These are phyloP conservation scores for Pseudonaja textilis DNA, from an alignment of 2,113 vertebrate genomes.

Conservation along the genomic window DNA sequence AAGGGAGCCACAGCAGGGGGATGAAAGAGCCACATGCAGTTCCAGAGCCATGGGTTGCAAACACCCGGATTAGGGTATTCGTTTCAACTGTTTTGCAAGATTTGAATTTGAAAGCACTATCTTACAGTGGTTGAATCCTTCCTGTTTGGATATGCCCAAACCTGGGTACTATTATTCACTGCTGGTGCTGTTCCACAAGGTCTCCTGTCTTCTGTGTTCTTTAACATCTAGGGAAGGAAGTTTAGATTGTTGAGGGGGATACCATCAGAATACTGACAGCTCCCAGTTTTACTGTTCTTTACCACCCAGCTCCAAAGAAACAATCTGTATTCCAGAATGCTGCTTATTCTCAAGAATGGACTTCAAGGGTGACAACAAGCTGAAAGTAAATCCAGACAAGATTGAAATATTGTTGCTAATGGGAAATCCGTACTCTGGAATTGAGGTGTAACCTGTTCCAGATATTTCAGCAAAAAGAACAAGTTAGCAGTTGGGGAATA, in stretches of 20 bases:
- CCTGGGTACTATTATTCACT: background rate
- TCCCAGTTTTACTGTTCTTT: background rate
- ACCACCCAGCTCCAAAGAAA: background rate
- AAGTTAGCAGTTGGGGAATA: background rate
- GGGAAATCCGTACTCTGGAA: background rate
- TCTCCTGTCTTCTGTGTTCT: background rate
- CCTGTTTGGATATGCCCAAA: background rate
- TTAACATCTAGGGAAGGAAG: background rate
- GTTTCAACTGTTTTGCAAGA: background rate
- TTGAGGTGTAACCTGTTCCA: background rate
- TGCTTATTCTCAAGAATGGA: background rate
- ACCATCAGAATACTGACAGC: background rate
- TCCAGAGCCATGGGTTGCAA: too few species aligned
- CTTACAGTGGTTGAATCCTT: background rate
- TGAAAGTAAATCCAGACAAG: background rate
- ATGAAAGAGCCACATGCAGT: too few species aligned
- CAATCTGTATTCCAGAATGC: background rate
- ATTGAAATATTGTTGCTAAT: background rate
- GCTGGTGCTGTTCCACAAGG: background rate
- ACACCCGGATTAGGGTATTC: background rate
- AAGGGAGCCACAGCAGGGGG: too few species aligned
- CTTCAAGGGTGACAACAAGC: background rate
- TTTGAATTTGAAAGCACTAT: background rate
- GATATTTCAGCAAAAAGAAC: background rate
- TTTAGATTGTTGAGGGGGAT: background rate